A percentile compares a stretch with the other conserved stretches of the same genome.
Conservation (phyloP, 2,888 invertebrate genomes). For the Cephus spinipes region DNA sequence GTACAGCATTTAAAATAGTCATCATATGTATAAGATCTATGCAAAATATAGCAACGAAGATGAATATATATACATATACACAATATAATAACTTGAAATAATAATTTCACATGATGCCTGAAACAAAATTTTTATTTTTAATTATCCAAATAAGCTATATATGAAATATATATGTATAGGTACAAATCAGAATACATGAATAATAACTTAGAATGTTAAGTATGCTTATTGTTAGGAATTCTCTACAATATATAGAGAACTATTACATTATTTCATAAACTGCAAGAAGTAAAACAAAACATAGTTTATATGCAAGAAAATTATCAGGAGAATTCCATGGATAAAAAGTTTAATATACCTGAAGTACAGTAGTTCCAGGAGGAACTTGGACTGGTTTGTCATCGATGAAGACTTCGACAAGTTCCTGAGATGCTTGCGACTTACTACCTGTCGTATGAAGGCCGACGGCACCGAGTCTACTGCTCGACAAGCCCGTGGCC, state of each 20-base stretch:
- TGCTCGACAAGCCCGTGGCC: conserved; percentile 69
- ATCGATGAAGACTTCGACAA: conserved; percentile 96
- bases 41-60: background rate
- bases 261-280: background rate
- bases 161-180: background rate
- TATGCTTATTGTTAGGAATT: background rate
- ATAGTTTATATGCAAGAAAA: background rate
- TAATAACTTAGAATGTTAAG: background rate
- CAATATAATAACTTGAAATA: too few relatives aligned
- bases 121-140: too few relatives aligned
- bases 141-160: too few relatives aligned
- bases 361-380: conserved; percentile 96
- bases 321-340: background rate
- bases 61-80: too few relatives aligned
- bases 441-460: conserved; percentile 54
- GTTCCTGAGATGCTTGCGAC: conserved; percentile 72
- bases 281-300: background rate
- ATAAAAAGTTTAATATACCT: conserved; percentile 71
- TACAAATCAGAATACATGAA: background rate
- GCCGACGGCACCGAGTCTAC: conserved; percentile 59
- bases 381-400: conserved; percentile 94
- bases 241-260: background rate
- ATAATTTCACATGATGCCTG: too few relatives aligned
- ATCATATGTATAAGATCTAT: background rate
- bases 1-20: background rate